Evolutionary conservation across 2,888 invertebrate species (phyloP).

Genomic region (Pasiphila rectangulata): DNA sequence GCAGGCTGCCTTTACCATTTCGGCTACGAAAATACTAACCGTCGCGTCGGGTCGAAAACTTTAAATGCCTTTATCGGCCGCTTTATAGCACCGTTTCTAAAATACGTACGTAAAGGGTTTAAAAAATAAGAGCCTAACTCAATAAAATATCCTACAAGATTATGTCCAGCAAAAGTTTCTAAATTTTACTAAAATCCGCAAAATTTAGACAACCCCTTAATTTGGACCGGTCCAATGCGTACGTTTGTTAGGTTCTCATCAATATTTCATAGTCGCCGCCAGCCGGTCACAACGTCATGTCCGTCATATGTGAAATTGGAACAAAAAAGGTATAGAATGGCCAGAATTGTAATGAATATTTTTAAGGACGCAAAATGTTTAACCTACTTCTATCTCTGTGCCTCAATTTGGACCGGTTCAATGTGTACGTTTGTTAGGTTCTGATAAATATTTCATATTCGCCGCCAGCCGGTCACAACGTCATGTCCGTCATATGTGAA

Average conservation of each 20-base stretch:
- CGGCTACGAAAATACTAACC: too few relatives aligned
- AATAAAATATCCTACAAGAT: too few relatives aligned
- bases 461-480: constrained; percentile 57
- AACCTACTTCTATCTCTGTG: too few relatives aligned
- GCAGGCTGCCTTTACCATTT: too few relatives aligned
- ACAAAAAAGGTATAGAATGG: constrained; percentile 23
- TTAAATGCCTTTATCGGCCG: too few relatives aligned
- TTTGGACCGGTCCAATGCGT: not conserved
- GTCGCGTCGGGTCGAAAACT: too few relatives aligned
- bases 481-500: constrained; percentile 44
- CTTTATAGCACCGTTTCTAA: too few relatives aligned
- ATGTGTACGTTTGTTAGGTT: constrained; percentile 51
- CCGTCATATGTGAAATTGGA: constrained; percentile 39
- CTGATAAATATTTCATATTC: constrained; percentile 67
- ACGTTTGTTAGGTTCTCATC: constrained; percentile 58
- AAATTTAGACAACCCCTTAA: not conserved
- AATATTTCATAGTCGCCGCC: constrained; percentile 65
- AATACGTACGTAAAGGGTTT: too few relatives aligned
- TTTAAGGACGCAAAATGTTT: too few relatives aligned
- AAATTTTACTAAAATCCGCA: too few relatives aligned
- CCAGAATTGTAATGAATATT: not conserved
- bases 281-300: constrained; percentile 57
- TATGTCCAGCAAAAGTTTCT: too few relatives aligned
- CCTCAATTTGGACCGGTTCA: not conserved
- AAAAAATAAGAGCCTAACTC: too few relatives aligned